phyloP scores from a whole-genome alignment of 2,888 invertebrate species.

The Xylota segnis region DNA sequence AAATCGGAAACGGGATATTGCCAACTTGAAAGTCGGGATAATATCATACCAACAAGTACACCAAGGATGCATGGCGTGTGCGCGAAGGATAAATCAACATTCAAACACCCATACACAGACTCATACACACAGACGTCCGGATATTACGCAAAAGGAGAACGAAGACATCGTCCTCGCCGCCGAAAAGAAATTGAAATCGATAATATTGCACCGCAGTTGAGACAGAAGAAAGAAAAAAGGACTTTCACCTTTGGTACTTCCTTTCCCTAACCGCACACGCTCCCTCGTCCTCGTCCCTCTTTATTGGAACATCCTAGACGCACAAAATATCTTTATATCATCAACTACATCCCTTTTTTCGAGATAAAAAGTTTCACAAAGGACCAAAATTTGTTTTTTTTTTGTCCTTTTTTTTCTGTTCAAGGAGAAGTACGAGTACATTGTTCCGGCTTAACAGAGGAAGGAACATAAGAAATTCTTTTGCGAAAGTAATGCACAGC shows the following conservation, averaged over 20 bases:
- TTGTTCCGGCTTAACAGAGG: slow-evolving; percentile 66
- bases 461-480: slow-evolving; percentile 41
- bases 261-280: slow-evolving; percentile 5
- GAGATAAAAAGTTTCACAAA: slow-evolving; percentile 29
- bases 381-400: slow-evolving; percentile 27
- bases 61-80: slow-evolving; percentile 6
- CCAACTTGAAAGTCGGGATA: slow-evolving; percentile 45
- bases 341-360: slow-evolving; percentile 13
- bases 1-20: slow-evolving; percentile 62
- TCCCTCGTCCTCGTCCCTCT: too few species aligned
- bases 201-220: slow-evolving; percentile 42
- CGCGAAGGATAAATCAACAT: slow-evolving; percentile 46
- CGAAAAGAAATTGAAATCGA: slow-evolving; percentile 37
- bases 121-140: not conserved
- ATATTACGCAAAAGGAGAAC: not conserved
- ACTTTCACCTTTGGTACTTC: slow-evolving; percentile 63
- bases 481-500: slow-evolving; percentile 22
- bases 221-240: slow-evolving; percentile 41
- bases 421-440: slow-evolving; percentile 41
- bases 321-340: slow-evolving; percentile 44
- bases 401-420: slow-evolving; percentile 24
- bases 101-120: slow-evolving; percentile 11
- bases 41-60: slow-evolving; percentile 18
- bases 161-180: not conserved
- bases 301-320: slow-evolving; percentile 54